phyloP scores from a whole-genome alignment of 2,797 vertebrate genomes.

The Atherinosoma microstoma region DNA sequence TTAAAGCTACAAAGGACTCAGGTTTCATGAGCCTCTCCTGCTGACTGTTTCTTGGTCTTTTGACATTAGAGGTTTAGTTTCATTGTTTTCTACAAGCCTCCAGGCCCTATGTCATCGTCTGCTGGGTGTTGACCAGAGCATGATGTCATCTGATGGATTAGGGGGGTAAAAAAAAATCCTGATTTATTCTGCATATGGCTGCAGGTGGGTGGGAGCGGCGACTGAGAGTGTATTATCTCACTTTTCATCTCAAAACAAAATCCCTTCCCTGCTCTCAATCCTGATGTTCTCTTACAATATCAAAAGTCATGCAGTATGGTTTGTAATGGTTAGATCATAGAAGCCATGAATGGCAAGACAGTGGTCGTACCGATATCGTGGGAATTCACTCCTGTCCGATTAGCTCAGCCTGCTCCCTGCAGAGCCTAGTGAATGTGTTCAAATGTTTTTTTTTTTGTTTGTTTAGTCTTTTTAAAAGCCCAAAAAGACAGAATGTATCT shows the following conservation, averaged over 20 bases:
- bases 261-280: conserved; percentile 3
- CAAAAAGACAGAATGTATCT: conserved; percentile 31
- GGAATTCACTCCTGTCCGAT: conserved; percentile 54
- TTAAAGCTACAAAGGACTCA: conserved; percentile 28
- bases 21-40: conserved; percentile 41
- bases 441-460: conserved; percentile 42
- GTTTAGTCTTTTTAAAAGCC: conserved; percentile 8
- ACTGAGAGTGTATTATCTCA: conserved; percentile 1
- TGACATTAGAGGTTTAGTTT: conserved; percentile 53
- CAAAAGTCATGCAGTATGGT: conserved; percentile 24
- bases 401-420: conserved; percentile 54
- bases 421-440: conserved; percentile 47
- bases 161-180: not conserved
- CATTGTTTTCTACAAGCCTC: conserved; percentile 46
- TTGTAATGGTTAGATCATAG: conserved; percentile 31
- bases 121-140: conserved; percentile 48
- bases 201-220: not conserved
- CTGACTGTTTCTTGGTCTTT: conserved; percentile 42
- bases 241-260: conserved; percentile 25
- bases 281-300: conserved; percentile 21
- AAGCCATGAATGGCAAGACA: conserved; percentile 44
- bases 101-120: conserved; percentile 55
- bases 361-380: conserved; percentile 33
- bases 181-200: conserved; percentile 58
- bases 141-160: conserved; percentile 66